Base-by-base conservation (phyloP, 92 coral and sea anemone genomes). In the Palythoa grandis region DNA sequence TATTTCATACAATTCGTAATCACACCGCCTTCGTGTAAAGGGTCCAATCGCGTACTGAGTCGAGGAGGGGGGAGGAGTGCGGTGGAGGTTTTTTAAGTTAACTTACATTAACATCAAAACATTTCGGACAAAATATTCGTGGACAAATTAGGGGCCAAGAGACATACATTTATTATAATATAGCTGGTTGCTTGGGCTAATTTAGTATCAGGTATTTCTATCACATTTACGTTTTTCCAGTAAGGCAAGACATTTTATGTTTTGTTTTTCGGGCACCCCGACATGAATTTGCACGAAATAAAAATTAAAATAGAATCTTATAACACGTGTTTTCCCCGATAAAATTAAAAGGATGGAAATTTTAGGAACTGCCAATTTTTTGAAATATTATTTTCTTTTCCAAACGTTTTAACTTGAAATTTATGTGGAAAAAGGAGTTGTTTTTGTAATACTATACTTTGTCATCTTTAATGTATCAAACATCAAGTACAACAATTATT, bases 121-220 rank as follows among this genome's bases (percentile, higher is more conserved):
- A 70, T 69, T 25, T 69, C 43, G 73, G 73, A 69, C 43, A 69
- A 69, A 69, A 7, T 25, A 69, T 69, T 69, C 40, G 9, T 37
- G 40, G 4, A 69, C 74, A 69, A 69, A 69, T 69, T 69, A 69
- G 23, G 74, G 74, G 74, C 43, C 74, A 29, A 23, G 74, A 48
- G 47, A 69, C 74, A 15, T 1, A 69, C 43, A 69, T 35, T 69
- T 69, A 69, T 69, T 69, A 69, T 23, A 69, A 69, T 25, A 29
- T 69, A 69, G 74, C 74, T 69, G 74, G 74, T 69, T 69, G 74
- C 74, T 25, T n/a, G 43, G 40, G 74, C 74, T 29, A 69, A 69
- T 25, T 69, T 19, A 69, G 16, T 69, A 69, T 69, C 74, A 23
- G 47, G 40, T 69, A 69, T 69, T 69, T 23, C 43, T 69, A 69